Evolutionary conservation across 2,797 vertebrate genomes (phyloP), one percentile per base, ranked within the genome.

Genomic region (Allochrocebus solatus): DNA sequence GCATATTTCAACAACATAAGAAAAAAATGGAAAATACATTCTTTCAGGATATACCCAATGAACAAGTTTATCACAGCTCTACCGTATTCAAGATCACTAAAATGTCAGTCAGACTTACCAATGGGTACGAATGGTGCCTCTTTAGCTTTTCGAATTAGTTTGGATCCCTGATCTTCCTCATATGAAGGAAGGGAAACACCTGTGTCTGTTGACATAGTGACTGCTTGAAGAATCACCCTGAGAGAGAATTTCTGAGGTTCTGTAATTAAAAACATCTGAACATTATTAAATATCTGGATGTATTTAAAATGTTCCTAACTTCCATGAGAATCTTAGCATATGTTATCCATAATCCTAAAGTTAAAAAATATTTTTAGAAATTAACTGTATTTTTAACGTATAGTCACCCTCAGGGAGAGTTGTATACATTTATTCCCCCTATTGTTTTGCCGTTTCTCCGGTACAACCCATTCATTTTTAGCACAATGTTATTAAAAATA

Each of bases 51-150:
- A 50, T 81, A 30, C 17, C 64, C 24, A 26, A 14, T 53, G 43
- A 80, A 78, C 1, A 19, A 67, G 11, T 1, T 28, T 70, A 89
- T 11, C 19, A 70, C 2, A 19, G 8, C 72, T 48, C 28, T 43
- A n/a, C 0, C 50, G 8, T 14, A 33, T 67, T 70, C 78, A 64
- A 61, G 76, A 39, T 78, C 16, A 17, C 1, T 41, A 84, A 48
- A 89, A 28, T 0, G 2, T 46, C 67, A 80, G 48, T 82, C 97
- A 97, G 98, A 98, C 98, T 98, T 97, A 99, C 99, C 99, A 0
- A 99, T 43, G 21, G 99, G 99, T 59, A 99, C 99, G 92, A 99
- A 99, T 0, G 99, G 99, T 3, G 99, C 99, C 96, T 99, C 99
- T 97, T 99, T 99, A 90, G 98, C 99, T 98, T 99, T 99, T 26